A percentile compares a stretch with the other conserved stretches of the same genome.
These are phyloP conservation scores for Eleginops maclovinus DNA, from an alignment of 2,113 vertebrate species.

Conservation along the genomic window DNA sequence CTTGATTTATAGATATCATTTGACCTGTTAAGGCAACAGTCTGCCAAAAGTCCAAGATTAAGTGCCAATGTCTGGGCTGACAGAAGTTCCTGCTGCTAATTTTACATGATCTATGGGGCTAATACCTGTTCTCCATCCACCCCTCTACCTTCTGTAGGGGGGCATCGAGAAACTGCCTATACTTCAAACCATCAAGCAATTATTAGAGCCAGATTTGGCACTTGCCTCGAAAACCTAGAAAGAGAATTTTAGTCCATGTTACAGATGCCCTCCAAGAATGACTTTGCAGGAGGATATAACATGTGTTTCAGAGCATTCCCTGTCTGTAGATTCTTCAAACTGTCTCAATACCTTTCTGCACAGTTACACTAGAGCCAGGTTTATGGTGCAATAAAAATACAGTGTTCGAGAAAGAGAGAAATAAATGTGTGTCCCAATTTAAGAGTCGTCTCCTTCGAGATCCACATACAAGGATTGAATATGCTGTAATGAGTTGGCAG, in stretches of 20 bases:
- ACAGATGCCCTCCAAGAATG: slow-evolving; percentile 54
- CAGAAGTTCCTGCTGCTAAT: slow-evolving; percentile 85
- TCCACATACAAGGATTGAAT: slow-evolving; percentile 5
- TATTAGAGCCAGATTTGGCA: slow-evolving; percentile 64
- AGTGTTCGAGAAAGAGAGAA: background rate
- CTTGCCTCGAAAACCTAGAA: slow-evolving; percentile 39
- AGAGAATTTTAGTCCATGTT: slow-evolving; percentile 46
- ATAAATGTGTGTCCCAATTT: slow-evolving; percentile 7
- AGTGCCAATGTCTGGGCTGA: slow-evolving; percentile 84
- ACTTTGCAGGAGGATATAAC: slow-evolving; percentile 44
- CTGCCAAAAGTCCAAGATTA: slow-evolving; percentile 88
- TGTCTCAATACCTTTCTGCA: slow-evolving; percentile 14
- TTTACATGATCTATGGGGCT: slow-evolving; percentile 86
- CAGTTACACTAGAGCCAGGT: background rate
- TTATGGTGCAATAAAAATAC: slow-evolving; percentile 2
- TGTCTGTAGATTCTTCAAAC: slow-evolving; percentile 27
- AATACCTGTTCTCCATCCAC: slow-evolving; percentile 82
- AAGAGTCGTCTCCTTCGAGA: background rate
- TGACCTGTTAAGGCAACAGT: slow-evolving; percentile 89
- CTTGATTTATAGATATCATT: slow-evolving; percentile 88
- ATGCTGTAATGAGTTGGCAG: background rate
- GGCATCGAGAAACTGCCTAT: slow-evolving; percentile 63
- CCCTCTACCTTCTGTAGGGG: slow-evolving; percentile 61
- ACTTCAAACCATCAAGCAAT: slow-evolving; percentile 67
- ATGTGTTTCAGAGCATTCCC: slow-evolving; percentile 34